Base-by-base conservation (phyloP, 2,888 invertebrate genomes). In the Drosophila mercatorum region DNA sequence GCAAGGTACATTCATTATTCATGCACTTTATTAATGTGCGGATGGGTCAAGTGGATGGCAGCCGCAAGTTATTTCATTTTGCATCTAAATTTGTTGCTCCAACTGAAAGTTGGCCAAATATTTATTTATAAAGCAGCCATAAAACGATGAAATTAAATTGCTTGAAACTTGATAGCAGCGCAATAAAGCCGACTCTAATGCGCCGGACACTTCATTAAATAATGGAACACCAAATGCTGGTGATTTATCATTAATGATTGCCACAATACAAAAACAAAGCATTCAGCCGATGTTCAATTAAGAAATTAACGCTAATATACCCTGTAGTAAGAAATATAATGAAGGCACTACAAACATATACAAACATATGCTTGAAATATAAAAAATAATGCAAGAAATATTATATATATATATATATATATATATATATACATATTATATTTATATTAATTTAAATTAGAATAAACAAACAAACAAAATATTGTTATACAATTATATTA, bases 231-330 rank as follows among this genome's bases (percentile, higher is more conserved):
- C 81, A 69, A 86, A 71, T 83, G 78, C 71, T 78, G 80, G 78
- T 78, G 79, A 91, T 91, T 89, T 88, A 87, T 91, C 89, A 91
- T 88, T 87, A 86, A 90, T 86, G 84, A 90, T 87, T 78, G 76
- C 58, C 56, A 63, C 41, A 61, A 46, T 14, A 49, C 40, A 28
- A 46, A 64, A 55, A 58, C 53, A 58, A 51, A 36, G 17, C 14
- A 68, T 8, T 43, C 2, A n/a, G 17, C 17, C 7, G n/a, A 10
- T 41, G 14, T 26, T 28, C 12, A 40, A 38, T 26, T 26, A 10
- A 11, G 38, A 22, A n/a, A 22, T 49, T 22, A 17, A 1, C 26
- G 14, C 2, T 3, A 2, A 17, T 11, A 44, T 79, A 60, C 69
- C 60, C 63, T 57, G 36, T 41, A 55, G 60, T 5, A 8, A 11